Percentiles rank a stretch among this genome's conserved stretches.
phyloP scores from a whole-genome alignment of 2,113 vertebrate species.

The Cebus imitator region DNA sequence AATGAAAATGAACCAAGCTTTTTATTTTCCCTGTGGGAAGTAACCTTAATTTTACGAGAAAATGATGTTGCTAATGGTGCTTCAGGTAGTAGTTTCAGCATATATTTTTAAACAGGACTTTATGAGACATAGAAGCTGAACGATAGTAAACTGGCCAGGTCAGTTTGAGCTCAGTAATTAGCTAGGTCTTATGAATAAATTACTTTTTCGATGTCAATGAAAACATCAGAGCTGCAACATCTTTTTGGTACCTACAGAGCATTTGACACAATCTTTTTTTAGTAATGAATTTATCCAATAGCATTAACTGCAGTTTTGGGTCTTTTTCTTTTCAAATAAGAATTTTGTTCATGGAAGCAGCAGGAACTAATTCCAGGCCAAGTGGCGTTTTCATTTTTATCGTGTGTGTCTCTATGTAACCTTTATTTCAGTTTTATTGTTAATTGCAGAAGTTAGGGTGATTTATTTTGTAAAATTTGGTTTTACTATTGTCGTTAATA shows the following conservation, averaged over 20 bases:
- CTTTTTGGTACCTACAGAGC: not conserved
- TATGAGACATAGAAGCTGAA: not conserved
- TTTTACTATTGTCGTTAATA: not conserved
- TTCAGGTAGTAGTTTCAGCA: conserved; percentile 30
- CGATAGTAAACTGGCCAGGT: not conserved
- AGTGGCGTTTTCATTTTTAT: not conserved
- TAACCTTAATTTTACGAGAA: conserved; percentile 79
- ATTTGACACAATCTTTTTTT: not conserved
- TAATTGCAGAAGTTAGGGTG: not conserved
- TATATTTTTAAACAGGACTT: not conserved
- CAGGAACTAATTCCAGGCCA: not conserved
- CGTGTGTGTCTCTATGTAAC: not conserved
- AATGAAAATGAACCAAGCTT: conserved; percentile 75
- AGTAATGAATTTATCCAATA: not conserved
- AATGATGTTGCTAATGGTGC: conserved; percentile 28
- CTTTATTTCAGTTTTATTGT: not conserved
- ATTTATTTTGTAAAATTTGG: not conserved
- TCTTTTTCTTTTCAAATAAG: conserved; percentile 10
- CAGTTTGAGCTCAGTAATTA: conserved; percentile 38
- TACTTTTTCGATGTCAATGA: not conserved
- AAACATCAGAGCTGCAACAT: conserved; percentile 9
- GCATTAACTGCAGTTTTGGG: not conserved
- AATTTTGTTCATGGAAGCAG: not conserved
- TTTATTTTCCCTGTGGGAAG: conserved; percentile 75
- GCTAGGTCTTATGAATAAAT: conserved; percentile 16